phyloP scores from a whole-genome alignment of 2,797 vertebrate genomes.

The Micrastur ruficollis region DNA sequence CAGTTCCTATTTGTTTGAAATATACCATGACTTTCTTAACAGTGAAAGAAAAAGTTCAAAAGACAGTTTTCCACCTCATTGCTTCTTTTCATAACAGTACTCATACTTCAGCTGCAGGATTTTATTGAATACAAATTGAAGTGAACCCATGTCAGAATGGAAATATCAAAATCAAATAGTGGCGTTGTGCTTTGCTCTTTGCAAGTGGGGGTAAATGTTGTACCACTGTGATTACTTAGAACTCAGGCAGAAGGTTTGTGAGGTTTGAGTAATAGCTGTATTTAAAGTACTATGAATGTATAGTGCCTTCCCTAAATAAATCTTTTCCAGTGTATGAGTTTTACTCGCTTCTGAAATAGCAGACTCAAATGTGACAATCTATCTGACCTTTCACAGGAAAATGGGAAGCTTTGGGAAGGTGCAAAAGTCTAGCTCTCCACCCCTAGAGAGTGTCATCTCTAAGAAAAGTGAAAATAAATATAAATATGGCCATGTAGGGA shows the following conservation, averaged over 20 bases:
- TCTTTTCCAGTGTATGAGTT: neutral
- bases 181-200: constrained; percentile 8
- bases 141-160: constrained; percentile 44
- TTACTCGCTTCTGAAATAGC: neutral
- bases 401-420: neutral
- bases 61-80: constrained; percentile 70
- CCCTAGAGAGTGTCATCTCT: neutral
- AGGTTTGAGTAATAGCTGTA: constrained; percentile 6
- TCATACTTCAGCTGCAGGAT: constrained; percentile 20
- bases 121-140: constrained; percentile 67
- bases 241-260: neutral
- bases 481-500: neutral
- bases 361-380: neutral
- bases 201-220: neutral
- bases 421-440: neutral
- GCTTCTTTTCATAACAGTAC: constrained; percentile 63
- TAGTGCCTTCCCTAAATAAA: neutral
- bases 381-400: neutral
- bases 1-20: constrained; percentile 62
- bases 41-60: constrained; percentile 63
- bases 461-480: neutral
- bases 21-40: constrained; percentile 13
- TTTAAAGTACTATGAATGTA: neutral
- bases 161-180: constrained; percentile 57
- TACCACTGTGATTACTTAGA: constrained; percentile 3